Conservation (phyloP, 2,888 invertebrate species). For the Folsomia candida region DNA sequence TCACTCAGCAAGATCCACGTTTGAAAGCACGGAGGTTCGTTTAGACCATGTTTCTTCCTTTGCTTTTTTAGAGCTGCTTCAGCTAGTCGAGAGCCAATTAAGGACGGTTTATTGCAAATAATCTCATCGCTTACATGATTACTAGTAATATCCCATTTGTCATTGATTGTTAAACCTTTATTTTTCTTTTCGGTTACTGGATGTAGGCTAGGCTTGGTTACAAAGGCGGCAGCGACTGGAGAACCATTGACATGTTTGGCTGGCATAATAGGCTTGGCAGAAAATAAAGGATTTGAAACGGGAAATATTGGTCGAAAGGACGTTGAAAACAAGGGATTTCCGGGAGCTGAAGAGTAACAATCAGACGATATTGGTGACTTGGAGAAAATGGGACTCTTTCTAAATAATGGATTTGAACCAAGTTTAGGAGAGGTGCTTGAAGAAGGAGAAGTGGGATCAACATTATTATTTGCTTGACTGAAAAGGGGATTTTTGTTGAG, state of each 20-base stretch:
- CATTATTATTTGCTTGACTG: not conserved
- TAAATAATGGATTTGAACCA: not conserved
- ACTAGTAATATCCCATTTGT: too few relatives aligned
- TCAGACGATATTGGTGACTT: not conserved
- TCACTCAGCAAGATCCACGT: constrained; percentile 24
- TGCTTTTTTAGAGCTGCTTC: not conserved
- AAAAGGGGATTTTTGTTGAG: not conserved
- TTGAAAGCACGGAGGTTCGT: constrained; percentile 11
- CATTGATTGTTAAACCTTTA: too few relatives aligned
- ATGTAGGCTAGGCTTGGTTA: too few relatives aligned
- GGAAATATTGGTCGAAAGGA: not conserved
- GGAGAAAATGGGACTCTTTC: constrained; percentile 1
- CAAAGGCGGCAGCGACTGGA: too few relatives aligned
- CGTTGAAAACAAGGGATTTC: not conserved
- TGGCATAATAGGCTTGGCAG: not conserved
- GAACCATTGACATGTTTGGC: too few relatives aligned
- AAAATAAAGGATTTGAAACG: not conserved
- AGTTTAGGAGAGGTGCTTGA: not conserved
- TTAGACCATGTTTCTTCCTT: constrained; percentile 4
- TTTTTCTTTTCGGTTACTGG: too few relatives aligned
- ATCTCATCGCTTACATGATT: not conserved
- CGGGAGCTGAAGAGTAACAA: not conserved
- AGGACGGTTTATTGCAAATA: constrained; percentile 30
- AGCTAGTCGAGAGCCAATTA: constrained; percentile 31
- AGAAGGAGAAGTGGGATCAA: not conserved